Evolutionary conservation across 2,797 vertebrate genomes (phyloP), one percentile per base, ranked within the genome.

Genomic region (Fratercula arctica): DNA sequence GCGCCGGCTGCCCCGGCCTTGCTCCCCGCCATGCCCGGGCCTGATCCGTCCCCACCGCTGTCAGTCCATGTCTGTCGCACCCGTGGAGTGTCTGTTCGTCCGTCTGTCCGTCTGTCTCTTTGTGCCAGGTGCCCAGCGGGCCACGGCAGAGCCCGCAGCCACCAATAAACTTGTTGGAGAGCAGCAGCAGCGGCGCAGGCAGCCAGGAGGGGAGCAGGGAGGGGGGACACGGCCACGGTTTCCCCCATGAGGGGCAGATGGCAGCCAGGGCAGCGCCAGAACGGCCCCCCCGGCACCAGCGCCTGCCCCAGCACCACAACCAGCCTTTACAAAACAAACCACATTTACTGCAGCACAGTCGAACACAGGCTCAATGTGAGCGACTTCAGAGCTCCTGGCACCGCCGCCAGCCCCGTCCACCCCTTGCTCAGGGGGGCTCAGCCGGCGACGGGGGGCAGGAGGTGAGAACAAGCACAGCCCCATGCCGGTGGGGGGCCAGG

Each of bases 281-380:
- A 10, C 3, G 1, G 21, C 13, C 14, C 3, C 35, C 41, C 25
- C 4, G 16, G 19, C 31, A 29, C 8, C 4, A 1, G 35, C 1
- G 1, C 51, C 84, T 4, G 12, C 16, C 12, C 45, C 33, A 46
- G 76, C 69, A 81, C 39, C 63, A 73, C n/a, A 24, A 54, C 4
- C 41, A 18, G 35, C 50, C 70, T 4, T 11, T 96, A 97, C 59
- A 96, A 97, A 97, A 93, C 54, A 37, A 86, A 76, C 60, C 67
- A 91, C 31, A 0, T 96, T 97, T 96, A 97, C 84, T 94, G 95
- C 94, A 93, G 95, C 94, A 93, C 93, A 81, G 88, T 39, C 70
- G 61, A 94, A 95, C 90, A 79, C 57, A 14, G 54, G 96, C 96
- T 97, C 96, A 97, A 97, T 96, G 95, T 97, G 96, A 97, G 96